Base-by-base conservation (phyloP, 1,140 invertebrate genomes). In the fruit fly (Drosophila melanogaster) region DNA sequence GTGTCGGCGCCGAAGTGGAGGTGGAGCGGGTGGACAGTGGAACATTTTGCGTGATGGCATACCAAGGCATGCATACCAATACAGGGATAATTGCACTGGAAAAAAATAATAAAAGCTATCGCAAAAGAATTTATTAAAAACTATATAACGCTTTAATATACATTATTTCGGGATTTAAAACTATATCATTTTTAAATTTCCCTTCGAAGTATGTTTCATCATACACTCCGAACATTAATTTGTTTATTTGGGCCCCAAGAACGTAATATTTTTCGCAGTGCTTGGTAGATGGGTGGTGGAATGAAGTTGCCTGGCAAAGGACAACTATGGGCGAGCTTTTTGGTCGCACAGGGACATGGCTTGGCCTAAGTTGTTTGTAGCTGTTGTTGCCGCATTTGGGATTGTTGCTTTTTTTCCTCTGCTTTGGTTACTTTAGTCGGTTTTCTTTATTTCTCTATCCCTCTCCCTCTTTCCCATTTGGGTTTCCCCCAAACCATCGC, bases 1-100 rank as follows among this genome's bases (percentile, higher is more conserved):
- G 1, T 14, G 54, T 10, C 49, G 15, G 15, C 30, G 10, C 24
- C 38, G 12, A 43, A 50, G 8, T 7, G n/a, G 10, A 12, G 11
- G 60, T 1, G 10, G 24, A 10, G 26, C 14, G 7, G 47, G 37
- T 35, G 65, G 22, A 8, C 40, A 56, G 50, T 56, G 66, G 74
- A 72, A 83, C 87, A 87, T 86, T 86, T 87, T 86, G 83, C 83
- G 83, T 86, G 83, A 79, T 86, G 79, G 83, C 84, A 89, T 89
- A 84, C 83, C 79, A 47, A 49, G 72, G 66, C 71, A 72, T 44
- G 71, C 66, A 79, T 41, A 84, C 79, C 74, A 60, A 81, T 47
- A 81, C 46, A 84, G 17, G 22, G 30, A 71, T 17, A 55, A 4
- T 1, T 35, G 12, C 46, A 81, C 44, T 26, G 37, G 0, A 2